phyloP scores from a whole-genome alignment of 1,140 invertebrate species.

The Papilio glaucus region DNA sequence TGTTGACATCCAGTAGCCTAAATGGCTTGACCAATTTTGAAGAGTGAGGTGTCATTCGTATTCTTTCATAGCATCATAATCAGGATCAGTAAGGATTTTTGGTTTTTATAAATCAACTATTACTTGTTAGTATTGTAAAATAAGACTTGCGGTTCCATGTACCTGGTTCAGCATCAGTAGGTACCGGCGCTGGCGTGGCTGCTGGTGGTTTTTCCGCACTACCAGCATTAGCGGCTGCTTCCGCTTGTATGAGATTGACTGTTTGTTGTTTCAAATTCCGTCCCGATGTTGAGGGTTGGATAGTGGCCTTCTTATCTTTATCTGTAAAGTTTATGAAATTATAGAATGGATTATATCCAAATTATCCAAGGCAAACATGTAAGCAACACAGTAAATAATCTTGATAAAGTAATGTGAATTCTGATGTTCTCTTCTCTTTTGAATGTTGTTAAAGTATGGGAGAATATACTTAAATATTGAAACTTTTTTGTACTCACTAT shows the following conservation, averaged over 20 bases:
- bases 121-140: not conserved
- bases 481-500: conserved; percentile 53
- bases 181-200: not conserved
- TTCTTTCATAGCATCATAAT: no score
- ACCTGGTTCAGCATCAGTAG: conserved; percentile 20
- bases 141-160: not conserved
- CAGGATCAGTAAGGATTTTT: no score
- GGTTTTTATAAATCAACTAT: no score
- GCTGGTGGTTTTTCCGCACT: conserved; percentile 19
- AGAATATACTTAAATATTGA: not conserved
- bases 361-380: no score
- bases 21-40: no score
- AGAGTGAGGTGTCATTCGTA: no score
- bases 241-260: conserved; percentile 54
- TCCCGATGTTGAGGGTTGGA: conserved; percentile 65
- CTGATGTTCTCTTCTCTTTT: no score
- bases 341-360: conserved; percentile 11
- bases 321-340: conserved; percentile 44
- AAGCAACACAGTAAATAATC: no score
- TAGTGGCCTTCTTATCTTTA: conserved; percentile 45
- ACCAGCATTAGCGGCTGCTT: conserved; percentile 43
- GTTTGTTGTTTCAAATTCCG: conserved; percentile 59
- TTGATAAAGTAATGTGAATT: no score
- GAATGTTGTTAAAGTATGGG: not conserved
- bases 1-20: no score